Conservation (phyloP, 2,113 vertebrate genomes). For the Centrocercus urophasianus region DNA sequence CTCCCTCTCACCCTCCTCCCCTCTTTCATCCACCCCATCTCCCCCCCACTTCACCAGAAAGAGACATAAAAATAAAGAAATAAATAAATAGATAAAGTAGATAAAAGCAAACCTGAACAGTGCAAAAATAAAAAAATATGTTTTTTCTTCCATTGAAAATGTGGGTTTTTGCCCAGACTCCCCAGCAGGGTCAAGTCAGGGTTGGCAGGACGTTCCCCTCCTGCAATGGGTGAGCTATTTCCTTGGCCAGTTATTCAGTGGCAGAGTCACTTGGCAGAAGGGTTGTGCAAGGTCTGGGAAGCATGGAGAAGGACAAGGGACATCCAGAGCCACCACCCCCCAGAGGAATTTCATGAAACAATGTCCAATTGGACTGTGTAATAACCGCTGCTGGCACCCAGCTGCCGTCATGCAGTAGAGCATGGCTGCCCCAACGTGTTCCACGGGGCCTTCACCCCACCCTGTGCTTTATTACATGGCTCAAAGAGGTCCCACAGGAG, state of each 20-base stretch:
- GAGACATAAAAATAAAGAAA: not conserved
- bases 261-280: not conserved
- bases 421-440: not conserved
- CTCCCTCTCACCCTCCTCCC: not conserved
- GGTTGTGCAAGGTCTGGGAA: not conserved
- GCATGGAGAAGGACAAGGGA: not conserved
- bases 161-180: not conserved
- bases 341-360: not conserved
- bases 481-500: not conserved
- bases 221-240: not conserved
- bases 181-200: accelerated
- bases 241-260: not conserved
- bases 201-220: not conserved
- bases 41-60: not conserved
- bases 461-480: not conserved
- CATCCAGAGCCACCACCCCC: not conserved
- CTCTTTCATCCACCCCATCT: not conserved
- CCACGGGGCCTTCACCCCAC: not conserved
- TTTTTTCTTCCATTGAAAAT: not conserved
- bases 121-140: not conserved
- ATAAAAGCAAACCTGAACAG: not conserved
- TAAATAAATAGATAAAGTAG: not conserved
- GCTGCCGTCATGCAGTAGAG: not conserved
- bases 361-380: no score
- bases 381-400: not conserved